Evolutionary conservation across 2,797 vertebrate genomes (phyloP).

Genomic region (Rhinatrema bivittatum): DNA sequence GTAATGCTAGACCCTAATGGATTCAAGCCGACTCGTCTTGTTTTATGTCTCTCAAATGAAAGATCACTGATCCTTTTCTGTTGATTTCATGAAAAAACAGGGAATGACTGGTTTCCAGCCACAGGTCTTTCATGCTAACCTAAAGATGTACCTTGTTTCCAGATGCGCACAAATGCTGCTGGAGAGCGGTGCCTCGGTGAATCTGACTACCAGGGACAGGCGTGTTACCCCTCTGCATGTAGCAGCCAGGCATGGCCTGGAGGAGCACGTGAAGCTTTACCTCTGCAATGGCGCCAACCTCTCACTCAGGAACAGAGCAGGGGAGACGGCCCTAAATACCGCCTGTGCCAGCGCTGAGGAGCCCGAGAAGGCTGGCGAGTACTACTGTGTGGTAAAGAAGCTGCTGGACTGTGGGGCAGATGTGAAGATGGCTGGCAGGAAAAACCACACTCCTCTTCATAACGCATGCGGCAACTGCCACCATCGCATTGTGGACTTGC

Average conservation of each 20-base stretch:
- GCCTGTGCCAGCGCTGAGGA: slow-evolving; percentile 72
- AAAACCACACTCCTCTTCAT: slow-evolving; percentile 79
- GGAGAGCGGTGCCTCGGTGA: slow-evolving; percentile 62
- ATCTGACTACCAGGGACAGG: slow-evolving; percentile 52
- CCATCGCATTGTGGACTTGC: slow-evolving; percentile 54
- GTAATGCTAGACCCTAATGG: no score
- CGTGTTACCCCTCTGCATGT: slow-evolving; percentile 72
- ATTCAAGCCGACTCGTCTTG: no score
- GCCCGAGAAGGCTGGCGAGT: slow-evolving; percentile 46
- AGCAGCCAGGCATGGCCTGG: slow-evolving; percentile 65
- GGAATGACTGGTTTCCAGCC: no score
- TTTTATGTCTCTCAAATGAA: no score
- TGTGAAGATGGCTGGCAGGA: slow-evolving; percentile 65
- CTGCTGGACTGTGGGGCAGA: slow-evolving; percentile 66
- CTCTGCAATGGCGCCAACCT: slow-evolving; percentile 63
- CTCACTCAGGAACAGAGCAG: slow-evolving; percentile 62
- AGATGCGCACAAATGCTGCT: slow-evolving; percentile 80
- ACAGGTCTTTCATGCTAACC: no score
- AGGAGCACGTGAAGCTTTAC: slow-evolving; percentile 70
- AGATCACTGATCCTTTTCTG: no score
- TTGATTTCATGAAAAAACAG: no score
- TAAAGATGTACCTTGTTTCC: background rate
- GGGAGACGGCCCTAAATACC: slow-evolving; percentile 79
- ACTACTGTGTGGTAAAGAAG: slow-evolving; percentile 51
- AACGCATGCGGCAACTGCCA: slow-evolving; percentile 83